Percentiles rank a stretch among this genome's conserved stretches.
Conservation (phyloP, 2,888 invertebrate genomes). For the Prosapia bicincta region DNA sequence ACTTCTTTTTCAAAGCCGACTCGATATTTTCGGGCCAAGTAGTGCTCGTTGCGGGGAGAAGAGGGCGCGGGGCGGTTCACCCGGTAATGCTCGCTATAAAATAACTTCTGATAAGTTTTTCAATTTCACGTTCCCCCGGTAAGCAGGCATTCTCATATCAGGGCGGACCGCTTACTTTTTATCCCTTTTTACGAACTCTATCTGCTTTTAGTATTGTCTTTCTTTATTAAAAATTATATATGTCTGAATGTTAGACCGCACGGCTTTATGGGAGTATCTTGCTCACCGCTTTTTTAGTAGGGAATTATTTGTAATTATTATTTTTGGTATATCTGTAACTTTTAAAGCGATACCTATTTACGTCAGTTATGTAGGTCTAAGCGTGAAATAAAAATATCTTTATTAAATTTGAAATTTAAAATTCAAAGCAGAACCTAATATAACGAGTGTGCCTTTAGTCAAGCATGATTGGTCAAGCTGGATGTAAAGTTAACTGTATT, state of each 20-base stretch:
- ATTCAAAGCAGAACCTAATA: too few species aligned
- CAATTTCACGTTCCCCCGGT: background rate
- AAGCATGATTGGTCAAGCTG: too few species aligned
- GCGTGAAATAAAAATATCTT: too few species aligned
- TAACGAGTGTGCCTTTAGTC: too few species aligned
- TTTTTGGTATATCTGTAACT: too few species aligned
- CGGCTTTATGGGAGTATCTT: too few species aligned
- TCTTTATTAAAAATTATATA: background rate
- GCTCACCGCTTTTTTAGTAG: too few species aligned
- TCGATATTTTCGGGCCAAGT: background rate
- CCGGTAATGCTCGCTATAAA: background rate
- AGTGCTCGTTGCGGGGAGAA: background rate
- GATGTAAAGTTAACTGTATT: too few species aligned
- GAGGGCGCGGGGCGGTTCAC: background rate
- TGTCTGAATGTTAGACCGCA: background rate
- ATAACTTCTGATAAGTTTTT: conserved; percentile 2
- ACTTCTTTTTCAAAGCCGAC: background rate
- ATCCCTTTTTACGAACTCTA: background rate
- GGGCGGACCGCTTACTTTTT: background rate
- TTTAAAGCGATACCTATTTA: too few species aligned
- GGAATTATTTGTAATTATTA: too few species aligned
- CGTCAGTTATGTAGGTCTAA: too few species aligned
- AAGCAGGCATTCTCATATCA: background rate
- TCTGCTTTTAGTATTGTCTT: background rate
- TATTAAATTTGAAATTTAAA: too few species aligned